Evolutionary conservation across 2,113 vertebrate genomes (phyloP).

Genomic region (Danio rerio): DNA sequence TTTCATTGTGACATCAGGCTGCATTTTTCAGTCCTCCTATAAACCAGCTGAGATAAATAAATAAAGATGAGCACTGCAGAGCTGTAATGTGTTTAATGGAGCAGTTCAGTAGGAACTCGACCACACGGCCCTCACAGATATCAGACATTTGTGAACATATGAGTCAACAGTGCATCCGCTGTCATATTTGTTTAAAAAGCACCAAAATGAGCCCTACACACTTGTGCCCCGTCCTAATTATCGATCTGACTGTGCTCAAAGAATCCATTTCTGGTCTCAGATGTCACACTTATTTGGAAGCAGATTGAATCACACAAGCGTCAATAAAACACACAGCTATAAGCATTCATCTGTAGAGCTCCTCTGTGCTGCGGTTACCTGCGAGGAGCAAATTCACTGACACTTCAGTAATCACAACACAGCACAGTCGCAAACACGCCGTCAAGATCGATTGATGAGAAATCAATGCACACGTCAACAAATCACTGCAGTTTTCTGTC

Average conservation of each 20-base stretch:
- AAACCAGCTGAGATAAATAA: too few relatives aligned
- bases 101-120: constrained; percentile 26
- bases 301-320: constrained; percentile 9
- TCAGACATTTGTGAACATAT: constrained; percentile 21
- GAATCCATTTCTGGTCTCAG: neutral
- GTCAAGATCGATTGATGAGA: constrained; percentile 26
- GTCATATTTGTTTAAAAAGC: constrained; percentile 18
- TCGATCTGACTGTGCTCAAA: neutral
- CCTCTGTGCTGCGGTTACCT: neutral
- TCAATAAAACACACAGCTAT: constrained; percentile 14
- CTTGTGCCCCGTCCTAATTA: constrained; percentile 4
- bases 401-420: constrained; percentile 9
- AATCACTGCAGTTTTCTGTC: constrained; percentile 13
- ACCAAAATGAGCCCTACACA: neutral
- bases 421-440: neutral
- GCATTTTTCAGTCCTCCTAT: too few relatives aligned
- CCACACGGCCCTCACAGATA: constrained; percentile 35
- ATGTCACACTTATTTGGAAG: constrained; percentile 13
- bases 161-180: constrained; percentile 23
- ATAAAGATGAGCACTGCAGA: neutral
- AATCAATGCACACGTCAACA: constrained; percentile 14
- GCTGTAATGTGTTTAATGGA: constrained; percentile 33
- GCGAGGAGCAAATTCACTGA: neutral
- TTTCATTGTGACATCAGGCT: too few relatives aligned
- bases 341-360: constrained; percentile 8